A percentile compares a stretch with the other conserved stretches of the same genome.
These are phyloP conservation scores for Pseudoips prasinana DNA, from an alignment of 2,888 invertebrate species.

Conservation along the genomic window DNA sequence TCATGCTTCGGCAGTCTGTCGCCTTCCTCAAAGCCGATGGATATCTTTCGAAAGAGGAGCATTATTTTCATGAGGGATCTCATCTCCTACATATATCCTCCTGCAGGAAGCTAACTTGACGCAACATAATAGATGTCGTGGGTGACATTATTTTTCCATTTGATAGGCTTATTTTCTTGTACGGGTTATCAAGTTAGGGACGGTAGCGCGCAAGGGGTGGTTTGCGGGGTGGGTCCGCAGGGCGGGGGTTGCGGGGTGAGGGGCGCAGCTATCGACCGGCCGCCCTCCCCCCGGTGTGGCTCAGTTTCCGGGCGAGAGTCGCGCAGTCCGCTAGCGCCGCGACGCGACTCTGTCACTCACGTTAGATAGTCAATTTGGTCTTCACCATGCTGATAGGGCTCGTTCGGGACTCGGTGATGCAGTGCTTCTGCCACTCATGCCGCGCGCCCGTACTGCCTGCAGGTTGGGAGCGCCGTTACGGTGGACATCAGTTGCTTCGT, in stretches of 20 bases:
- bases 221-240: slow-evolving; percentile 69
- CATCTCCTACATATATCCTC: slow-evolving; percentile 25
- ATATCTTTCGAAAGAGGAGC: slow-evolving; percentile 9
- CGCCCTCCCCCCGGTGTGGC: slow-evolving; percentile 78
- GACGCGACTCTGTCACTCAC: slow-evolving; percentile 70
- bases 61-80: slow-evolving; percentile 19
- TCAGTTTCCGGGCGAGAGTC: slow-evolving; percentile 83
- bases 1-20: neutral
- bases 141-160: slow-evolving; percentile 78
- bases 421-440: slow-evolving; percentile 97
- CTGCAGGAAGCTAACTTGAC: slow-evolving; percentile 40
- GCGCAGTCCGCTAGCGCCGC: slow-evolving; percentile 83
- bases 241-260: slow-evolving; percentile 64
- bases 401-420: slow-evolving; percentile 95
- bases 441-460: slow-evolving; percentile 90
- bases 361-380: slow-evolving; percentile 75
- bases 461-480: slow-evolving; percentile 79
- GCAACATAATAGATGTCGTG: slow-evolving; percentile 56
- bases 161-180: slow-evolving; percentile 78
- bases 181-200: slow-evolving; percentile 78
- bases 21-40: neutral
- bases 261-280: slow-evolving; percentile 83
- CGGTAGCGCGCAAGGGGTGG: slow-evolving; percentile 63
- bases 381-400: slow-evolving; percentile 92
- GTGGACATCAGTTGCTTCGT: slow-evolving; percentile 24